A percentile compares a stretch with the other conserved stretches of the same genome.
Conservation (phyloP, 2,797 vertebrate species). For the Agapornis canus region DNA sequence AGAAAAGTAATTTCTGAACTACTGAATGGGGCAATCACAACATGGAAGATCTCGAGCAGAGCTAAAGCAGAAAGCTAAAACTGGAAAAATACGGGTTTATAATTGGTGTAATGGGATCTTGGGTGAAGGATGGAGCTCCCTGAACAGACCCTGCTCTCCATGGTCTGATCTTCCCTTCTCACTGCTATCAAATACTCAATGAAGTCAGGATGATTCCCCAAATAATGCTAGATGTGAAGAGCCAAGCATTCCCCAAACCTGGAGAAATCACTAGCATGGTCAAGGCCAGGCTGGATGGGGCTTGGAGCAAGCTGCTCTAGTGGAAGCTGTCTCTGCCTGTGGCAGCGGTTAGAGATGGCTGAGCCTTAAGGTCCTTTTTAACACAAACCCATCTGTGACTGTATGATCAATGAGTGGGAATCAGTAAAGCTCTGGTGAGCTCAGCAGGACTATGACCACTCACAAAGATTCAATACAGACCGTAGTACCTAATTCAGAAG, state of each 20-base stretch:
- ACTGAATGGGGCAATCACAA: rapidly evolving
- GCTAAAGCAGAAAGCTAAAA: background rate
- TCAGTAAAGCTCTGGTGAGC: background rate
- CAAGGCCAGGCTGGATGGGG: background rate
- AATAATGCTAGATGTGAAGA: background rate
- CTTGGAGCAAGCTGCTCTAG: background rate
- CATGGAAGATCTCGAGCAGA: rapidly evolving
- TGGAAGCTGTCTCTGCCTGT: background rate
- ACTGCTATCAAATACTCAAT: background rate
- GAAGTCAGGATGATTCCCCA: background rate
- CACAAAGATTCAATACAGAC: background rate
- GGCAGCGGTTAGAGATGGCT: background rate
- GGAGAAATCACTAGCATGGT: background rate
- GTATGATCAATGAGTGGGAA: background rate
- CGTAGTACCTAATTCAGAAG: background rate
- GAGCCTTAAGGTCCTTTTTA: background rate
- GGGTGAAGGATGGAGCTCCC: background rate
- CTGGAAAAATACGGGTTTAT: background rate
- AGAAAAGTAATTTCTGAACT: background rate
- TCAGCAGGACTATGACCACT: background rate
- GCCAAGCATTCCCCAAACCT: background rate
- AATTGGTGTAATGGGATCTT: background rate
- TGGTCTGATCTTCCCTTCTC: background rate
- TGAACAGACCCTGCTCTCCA: background rate
- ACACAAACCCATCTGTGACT: background rate